Evolutionary conservation across 2,797 vertebrate genomes (phyloP), one percentile per base, ranked within the genome.

Genomic region (Aplochiton taeniatus): DNA sequence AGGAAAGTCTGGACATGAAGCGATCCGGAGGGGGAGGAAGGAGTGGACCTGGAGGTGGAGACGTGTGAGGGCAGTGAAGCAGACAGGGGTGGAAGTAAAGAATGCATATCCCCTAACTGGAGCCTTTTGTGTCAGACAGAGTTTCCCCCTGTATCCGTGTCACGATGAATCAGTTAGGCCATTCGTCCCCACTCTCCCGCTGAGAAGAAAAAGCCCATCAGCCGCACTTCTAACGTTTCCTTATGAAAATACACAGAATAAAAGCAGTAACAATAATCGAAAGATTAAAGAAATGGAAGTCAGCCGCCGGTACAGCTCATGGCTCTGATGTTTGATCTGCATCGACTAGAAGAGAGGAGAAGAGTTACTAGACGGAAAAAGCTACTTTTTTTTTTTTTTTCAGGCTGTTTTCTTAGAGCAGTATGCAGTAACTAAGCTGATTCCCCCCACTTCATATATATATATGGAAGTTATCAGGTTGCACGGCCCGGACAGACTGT

Each of bases 211-310:
- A 73, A 62, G 48, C 65, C 74, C 77, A 84, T 85, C 78, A 82
- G 71, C 68, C 46, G 65, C 16, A 67, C 81, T 70, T 82, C 85
- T 88, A 81, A 80, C 66, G 69, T 92, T 91, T 89, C 88, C 84
- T 81, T 83, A 49, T 46, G 68, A 88, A 90, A 90, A 91, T 80
- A 88, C 73, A 75, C 85, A 79, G 68, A 85, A 76, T 58, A 87
- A 81, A 63, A 81, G 66, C 67, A 44, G 68, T 81, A 73, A 87
- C 79, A 77, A 71, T 84, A 86, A 82, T 73, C 77, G 78, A 87
- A 85, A 89, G 88, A 90, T 89, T 87, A 91, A 90, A 90, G 83
- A 78, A 81, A 73, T 77, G 85, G 83, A 89, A 69, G 62, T 64
- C 72, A 41, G 84, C 85, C 81, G 77, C 76, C 9, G 31, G 62